phyloP scores from a whole-genome alignment of 2,888 invertebrate species.

The Lasioglossum morio region DNA sequence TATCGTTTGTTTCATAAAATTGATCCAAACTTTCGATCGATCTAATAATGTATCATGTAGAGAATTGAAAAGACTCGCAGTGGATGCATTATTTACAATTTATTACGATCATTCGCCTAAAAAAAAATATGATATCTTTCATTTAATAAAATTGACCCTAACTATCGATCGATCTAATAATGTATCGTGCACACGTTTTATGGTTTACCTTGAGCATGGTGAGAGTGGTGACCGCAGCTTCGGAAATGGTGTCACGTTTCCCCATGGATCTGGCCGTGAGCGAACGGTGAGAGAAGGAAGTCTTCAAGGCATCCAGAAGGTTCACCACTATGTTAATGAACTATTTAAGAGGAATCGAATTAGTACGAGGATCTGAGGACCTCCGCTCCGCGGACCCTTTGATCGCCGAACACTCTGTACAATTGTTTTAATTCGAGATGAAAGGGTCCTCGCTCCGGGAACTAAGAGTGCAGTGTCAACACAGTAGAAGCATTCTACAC shows the following conservation, averaged over 20 bases:
- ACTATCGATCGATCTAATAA: too few species aligned
- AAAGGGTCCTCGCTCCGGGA: not conserved
- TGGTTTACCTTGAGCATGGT: constrained; percentile 90
- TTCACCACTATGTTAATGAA: constrained; percentile 97
- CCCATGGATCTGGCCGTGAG: constrained; percentile 93
- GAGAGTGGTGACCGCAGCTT: constrained; percentile 94
- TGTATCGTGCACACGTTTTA: not conserved
- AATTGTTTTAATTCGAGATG: not conserved
- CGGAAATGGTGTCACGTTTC: constrained; percentile 94
- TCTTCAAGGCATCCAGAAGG: constrained; percentile 95
- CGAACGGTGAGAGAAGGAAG: constrained; percentile 96
- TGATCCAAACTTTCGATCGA: too few species aligned
- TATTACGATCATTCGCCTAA: too few species aligned
- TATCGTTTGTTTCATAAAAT: not conserved
- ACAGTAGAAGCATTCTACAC: constrained; percentile 40
- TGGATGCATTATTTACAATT: too few species aligned
- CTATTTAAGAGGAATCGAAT: constrained; percentile 85
- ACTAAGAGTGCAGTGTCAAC: not conserved
- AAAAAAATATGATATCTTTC: too few species aligned
- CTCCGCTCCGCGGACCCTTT: not conserved
- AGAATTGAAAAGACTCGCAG: too few species aligned
- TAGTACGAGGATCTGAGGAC: not conserved
- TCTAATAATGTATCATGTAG: too few species aligned
- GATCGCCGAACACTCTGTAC: not conserved
- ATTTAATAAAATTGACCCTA: too few species aligned